Percentiles rank a stretch among this genome's conserved stretches.
Evolutionary conservation across 2,888 invertebrate species (phyloP).

Genomic region (Oligia fasciuncula): DNA sequence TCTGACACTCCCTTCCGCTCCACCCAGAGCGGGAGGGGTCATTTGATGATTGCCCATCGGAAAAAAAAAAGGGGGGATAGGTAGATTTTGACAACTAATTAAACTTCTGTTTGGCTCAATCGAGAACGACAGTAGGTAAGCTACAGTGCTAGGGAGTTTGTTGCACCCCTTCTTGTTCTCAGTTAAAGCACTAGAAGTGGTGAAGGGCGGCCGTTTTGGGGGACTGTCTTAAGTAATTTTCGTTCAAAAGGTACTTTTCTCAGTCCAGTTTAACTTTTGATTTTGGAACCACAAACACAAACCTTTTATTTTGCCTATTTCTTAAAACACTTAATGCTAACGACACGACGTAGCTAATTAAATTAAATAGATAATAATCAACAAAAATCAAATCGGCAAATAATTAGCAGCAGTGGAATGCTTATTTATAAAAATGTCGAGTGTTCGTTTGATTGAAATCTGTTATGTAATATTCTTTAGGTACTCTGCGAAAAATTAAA

Average conservation of each 20-base stretch:
- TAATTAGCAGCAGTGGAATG: background rate
- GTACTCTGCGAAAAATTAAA: too few species aligned
- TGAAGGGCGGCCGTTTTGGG: too few species aligned
- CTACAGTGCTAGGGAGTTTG: background rate
- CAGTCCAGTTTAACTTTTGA: too few species aligned
- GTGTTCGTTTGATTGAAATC: constrained; percentile 15
- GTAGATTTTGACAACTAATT: background rate
- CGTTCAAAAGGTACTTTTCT: too few species aligned
- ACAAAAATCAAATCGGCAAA: too few species aligned
- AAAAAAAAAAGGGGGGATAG: background rate
- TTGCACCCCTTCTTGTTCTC: too few species aligned
- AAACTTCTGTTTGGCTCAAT: background rate
- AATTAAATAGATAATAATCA: background rate
- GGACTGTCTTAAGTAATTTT: too few species aligned
- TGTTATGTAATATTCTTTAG: constrained; percentile 19
- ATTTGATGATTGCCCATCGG: too few species aligned
- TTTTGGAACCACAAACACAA: background rate
- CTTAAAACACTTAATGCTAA: background rate
- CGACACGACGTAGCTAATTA: background rate
- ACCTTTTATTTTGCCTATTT: background rate
- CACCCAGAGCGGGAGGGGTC: too few species aligned
- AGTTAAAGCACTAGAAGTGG: too few species aligned
- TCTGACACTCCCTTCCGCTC: too few species aligned
- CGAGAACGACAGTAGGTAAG: background rate
- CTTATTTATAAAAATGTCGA: constrained; percentile 18